These are phyloP conservation scores for Belonocnema kinseyi DNA, from an alignment of 1,140 invertebrate species.

Conservation along the genomic window DNA sequence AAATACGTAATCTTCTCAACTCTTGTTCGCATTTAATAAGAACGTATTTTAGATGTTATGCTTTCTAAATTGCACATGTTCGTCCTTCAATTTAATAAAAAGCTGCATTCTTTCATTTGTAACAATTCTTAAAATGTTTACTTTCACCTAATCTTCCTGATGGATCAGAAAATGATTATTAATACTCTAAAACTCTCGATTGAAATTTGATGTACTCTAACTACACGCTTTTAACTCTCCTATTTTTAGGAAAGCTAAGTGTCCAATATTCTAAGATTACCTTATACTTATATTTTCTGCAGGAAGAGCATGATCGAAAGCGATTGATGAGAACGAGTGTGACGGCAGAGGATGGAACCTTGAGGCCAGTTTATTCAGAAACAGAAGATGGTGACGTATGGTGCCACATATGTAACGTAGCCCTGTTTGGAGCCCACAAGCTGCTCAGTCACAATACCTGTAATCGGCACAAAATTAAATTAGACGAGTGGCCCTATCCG, in stretches of 20 bases:
- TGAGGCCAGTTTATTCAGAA: constrained; percentile 71
- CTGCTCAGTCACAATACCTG: constrained; percentile 70
- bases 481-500: constrained; percentile 74
- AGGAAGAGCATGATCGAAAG: constrained; percentile 74
- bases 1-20: too few species aligned
- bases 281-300: constrained; percentile 56
- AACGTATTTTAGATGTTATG: too few species aligned
- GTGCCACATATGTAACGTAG: constrained; percentile 75
- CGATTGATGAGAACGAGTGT: constrained; percentile 73
- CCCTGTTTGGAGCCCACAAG: constrained; percentile 72
- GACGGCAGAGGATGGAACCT: constrained; percentile 72
- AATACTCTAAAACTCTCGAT: too few species aligned
- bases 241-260: not conserved
- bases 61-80: too few species aligned
- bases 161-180: too few species aligned
- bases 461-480: constrained; percentile 72
- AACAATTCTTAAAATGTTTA: too few species aligned
- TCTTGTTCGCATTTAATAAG: too few species aligned
- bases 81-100: too few species aligned
- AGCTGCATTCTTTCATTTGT: too few species aligned
- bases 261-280: not conserved
- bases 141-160: too few species aligned
- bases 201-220: not conserved
- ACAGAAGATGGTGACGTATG: constrained; percentile 74
- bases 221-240: too few species aligned